Evolutionary conservation across 2,888 invertebrate genomes (phyloP).

Genomic region (Esperia sulphurella): DNA sequence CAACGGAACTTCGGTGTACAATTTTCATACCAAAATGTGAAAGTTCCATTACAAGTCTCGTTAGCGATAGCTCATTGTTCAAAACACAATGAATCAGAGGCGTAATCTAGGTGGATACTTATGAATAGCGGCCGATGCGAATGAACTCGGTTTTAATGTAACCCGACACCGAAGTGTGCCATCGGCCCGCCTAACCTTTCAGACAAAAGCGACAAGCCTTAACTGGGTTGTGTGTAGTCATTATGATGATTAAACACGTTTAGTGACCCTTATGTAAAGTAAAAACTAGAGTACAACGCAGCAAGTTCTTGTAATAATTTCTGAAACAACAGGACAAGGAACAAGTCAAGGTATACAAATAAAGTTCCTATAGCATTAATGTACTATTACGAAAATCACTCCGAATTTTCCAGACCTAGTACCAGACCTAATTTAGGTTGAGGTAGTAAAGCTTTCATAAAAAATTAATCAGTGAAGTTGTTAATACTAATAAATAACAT

Average conservation of each 20-base stretch:
- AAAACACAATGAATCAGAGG: conserved; percentile 53
- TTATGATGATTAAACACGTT: conserved; percentile 3
- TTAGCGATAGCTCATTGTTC: conserved; percentile 46
- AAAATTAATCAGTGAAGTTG: background rate
- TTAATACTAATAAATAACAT: conserved; percentile 2
- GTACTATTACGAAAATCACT: too few relatives aligned
- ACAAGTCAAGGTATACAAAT: background rate
- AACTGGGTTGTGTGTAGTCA: conserved; percentile 32
- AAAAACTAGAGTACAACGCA: too few relatives aligned
- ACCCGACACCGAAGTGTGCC: conserved; percentile 67
- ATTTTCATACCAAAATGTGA: conserved; percentile 21
- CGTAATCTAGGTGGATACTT: conserved; percentile 56
- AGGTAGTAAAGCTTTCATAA: background rate
- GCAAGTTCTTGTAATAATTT: too few relatives aligned
- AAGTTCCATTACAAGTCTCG: conserved; percentile 26
- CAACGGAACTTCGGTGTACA: background rate
- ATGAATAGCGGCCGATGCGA: conserved; percentile 66
- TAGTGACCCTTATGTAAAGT: background rate
- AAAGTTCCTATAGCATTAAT: too few relatives aligned
- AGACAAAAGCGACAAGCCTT: conserved; percentile 49
- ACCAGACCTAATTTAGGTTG: too few relatives aligned
- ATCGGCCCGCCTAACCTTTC: conserved; percentile 67
- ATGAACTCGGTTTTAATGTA: conserved; percentile 73
- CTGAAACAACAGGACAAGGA: too few relatives aligned
- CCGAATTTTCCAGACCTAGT: background rate